A percentile compares a stretch with the other conserved stretches of the same genome.
Conservation (phyloP, 2,888 invertebrate species). For the Silvanus unidentatus region DNA sequence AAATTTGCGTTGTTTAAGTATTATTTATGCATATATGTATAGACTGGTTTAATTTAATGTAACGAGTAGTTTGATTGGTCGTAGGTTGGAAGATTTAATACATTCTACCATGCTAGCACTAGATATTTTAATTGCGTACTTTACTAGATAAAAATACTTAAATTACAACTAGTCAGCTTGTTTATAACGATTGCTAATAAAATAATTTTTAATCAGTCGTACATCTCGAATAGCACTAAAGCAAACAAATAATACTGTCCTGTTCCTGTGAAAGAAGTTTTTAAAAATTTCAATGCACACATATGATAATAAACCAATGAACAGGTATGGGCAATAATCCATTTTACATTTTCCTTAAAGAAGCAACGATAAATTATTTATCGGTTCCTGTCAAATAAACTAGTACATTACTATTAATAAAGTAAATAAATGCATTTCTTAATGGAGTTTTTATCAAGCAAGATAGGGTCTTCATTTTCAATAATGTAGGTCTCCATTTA, state of each 20-base stretch:
- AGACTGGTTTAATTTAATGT: conserved; percentile 24
- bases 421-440: conserved; percentile 32
- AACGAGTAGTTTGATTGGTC: conserved; percentile 18
- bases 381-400: conserved; percentile 24
- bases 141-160: conserved; percentile 1
- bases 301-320: no score
- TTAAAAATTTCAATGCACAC: no score
- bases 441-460: conserved; percentile 31
- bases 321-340: no score
- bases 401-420: conserved; percentile 30
- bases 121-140: conserved; percentile 13
- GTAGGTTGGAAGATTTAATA: conserved; percentile 17
- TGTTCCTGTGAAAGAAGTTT: no score
- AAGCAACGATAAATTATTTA: conserved; percentile 25
- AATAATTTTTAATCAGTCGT: no score
- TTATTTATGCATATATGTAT: conserved; percentile 12
- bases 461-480: conserved; percentile 30
- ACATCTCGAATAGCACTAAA: no score
- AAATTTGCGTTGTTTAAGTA: conserved; percentile 10
- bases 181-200: no score
- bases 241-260: no score
- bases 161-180: conserved; percentile 2
- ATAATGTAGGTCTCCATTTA: conserved; percentile 30
- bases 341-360: conserved; percentile 9
- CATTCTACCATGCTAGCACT: conserved; percentile 10